phyloP scores from a whole-genome alignment of 2,888 invertebrate species.

The Geotrupes spiniger region DNA sequence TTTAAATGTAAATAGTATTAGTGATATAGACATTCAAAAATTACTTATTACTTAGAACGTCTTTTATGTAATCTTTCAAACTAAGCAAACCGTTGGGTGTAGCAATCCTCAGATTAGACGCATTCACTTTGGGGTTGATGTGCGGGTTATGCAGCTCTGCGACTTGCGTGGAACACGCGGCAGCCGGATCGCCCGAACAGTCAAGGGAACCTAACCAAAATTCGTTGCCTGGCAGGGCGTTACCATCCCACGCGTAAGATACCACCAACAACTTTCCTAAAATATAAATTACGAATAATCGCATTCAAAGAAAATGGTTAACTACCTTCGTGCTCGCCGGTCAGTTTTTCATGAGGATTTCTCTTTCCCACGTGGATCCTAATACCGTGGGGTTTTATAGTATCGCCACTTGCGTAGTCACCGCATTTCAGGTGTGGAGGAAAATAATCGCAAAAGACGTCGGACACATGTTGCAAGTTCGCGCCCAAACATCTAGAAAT shows the following conservation, averaged over 20 bases:
- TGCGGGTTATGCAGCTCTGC: constrained; percentile 61
- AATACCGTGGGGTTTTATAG: constrained; percentile 26
- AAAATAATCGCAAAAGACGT: constrained; percentile 36
- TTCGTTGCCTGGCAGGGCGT: constrained; percentile 71
- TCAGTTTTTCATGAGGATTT: constrained; percentile 43
- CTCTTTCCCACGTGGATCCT: constrained; percentile 39
- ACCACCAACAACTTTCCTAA: constrained; percentile 55
- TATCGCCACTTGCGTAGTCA: constrained; percentile 24
- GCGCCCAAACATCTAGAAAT: constrained; percentile 25
- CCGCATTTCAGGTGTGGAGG: constrained; percentile 19
- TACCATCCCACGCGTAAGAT: constrained; percentile 72
- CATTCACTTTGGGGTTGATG: constrained; percentile 55
- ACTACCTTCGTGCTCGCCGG: constrained; percentile 29
- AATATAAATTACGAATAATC: constrained; percentile 16
- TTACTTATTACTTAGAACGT: no score
- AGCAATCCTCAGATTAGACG: constrained; percentile 55
- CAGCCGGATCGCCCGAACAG: constrained; percentile 61
- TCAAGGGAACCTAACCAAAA: constrained; percentile 59
- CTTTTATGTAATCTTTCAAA: constrained; percentile 27
- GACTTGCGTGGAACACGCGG: constrained; percentile 61
- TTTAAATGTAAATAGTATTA: no score
- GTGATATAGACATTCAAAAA: no score
- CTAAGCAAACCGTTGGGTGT: constrained; percentile 36
- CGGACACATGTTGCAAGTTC: constrained; percentile 27
- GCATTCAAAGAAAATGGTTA: background rate